Evolutionary conservation across 2,113 vertebrate genomes (phyloP).

Genomic region (Himantopus leucocephalus): DNA sequence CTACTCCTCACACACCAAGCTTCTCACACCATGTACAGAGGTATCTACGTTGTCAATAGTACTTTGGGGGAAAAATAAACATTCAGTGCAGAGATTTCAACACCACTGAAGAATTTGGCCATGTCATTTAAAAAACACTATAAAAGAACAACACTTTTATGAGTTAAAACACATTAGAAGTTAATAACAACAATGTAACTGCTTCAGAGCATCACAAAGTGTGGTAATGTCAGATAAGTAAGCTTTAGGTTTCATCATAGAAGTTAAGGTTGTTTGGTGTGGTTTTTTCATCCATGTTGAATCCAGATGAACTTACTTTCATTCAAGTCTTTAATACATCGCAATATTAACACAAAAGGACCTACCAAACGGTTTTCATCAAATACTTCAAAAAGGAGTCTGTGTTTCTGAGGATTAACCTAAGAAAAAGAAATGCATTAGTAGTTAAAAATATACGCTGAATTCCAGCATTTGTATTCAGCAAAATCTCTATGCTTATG

Average conservation of each 20-base stretch:
- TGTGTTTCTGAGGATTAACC: constrained; percentile 90
- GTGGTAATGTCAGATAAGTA: background rate
- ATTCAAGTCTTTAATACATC: background rate
- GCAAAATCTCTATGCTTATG: background rate
- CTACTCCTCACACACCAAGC: background rate
- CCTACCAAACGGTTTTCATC: constrained; percentile 98
- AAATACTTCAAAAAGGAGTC: constrained; percentile 94
- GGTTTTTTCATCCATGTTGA: background rate
- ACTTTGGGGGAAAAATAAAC: background rate
- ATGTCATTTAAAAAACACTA: background rate
- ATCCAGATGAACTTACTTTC: background rate
- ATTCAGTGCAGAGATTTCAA: background rate
- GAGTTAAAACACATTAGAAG: background rate
- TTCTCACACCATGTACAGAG: background rate
- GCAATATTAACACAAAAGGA: background rate
- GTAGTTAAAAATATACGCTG: background rate
- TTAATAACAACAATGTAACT: background rate
- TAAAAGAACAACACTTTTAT: background rate
- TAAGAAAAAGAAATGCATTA: constrained; percentile 48
- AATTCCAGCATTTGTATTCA: background rate
- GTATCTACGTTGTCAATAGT: background rate
- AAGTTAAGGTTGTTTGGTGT: background rate
- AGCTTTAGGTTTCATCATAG: background rate
- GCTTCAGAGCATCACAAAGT: background rate
- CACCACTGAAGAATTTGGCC: background rate